phyloP scores from a whole-genome alignment of 2,888 invertebrate genomes.

The Eurois occulta region DNA sequence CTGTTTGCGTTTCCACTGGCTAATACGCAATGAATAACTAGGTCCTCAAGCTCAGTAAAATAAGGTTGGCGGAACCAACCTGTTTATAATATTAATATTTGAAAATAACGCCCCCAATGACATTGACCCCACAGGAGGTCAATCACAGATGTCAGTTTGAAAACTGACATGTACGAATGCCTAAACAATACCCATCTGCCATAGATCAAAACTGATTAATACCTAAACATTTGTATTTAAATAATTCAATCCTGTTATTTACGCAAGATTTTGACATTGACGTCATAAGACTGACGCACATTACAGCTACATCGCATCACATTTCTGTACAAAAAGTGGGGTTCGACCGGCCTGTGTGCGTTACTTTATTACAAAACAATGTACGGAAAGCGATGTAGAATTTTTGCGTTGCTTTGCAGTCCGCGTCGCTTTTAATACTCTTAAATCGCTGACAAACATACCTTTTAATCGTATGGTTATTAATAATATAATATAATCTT shows the following conservation, averaged over 20 bases:
- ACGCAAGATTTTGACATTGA: neutral
- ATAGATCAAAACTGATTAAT: conserved; percentile 14
- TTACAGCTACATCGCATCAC: neutral
- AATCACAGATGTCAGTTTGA: conserved; percentile 4
- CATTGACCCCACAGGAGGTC: conserved; percentile 36
- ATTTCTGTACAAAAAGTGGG: neutral
- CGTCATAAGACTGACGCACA: neutral
- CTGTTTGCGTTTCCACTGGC: too few species aligned
- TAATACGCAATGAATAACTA: neutral
- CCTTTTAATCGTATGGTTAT: neutral
- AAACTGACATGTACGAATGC: conserved; percentile 29
- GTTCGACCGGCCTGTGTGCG: neutral
- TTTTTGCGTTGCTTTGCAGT: neutral
- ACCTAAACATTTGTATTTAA: neutral
- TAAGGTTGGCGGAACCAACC: neutral
- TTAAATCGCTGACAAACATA: neutral
- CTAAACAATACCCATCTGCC: conserved; percentile 38
- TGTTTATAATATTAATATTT: conserved; percentile 1
- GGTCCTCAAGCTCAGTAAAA: too few species aligned
- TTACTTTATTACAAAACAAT: neutral
- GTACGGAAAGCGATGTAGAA: neutral
- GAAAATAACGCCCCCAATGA: conserved; percentile 8
- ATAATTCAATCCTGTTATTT: neutral
- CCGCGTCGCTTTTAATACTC: neutral
- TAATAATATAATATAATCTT: neutral